Base-by-base conservation (phyloP, 1,140 invertebrate species). In the Heliconius hewitsoni region DNA sequence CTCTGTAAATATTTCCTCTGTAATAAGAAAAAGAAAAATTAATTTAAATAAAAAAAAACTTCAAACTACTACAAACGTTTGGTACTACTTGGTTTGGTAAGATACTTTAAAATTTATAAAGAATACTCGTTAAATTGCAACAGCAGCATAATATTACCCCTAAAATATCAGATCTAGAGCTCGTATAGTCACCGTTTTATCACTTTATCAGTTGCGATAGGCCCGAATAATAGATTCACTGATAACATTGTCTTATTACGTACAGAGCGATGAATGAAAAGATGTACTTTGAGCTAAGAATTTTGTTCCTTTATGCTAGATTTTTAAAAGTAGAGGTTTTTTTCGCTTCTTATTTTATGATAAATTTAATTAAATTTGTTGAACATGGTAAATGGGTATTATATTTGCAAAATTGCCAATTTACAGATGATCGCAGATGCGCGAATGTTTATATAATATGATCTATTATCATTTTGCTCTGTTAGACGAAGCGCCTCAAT, bases 181-280 rank as follows among this genome's bases (percentile, higher is more conserved):
- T 37, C 46, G 76, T 23, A 46, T 30, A 80, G 71, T 73, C 60
- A 46, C 39, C 9, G 27, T 78, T 77, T 71, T 82, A 82, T 80
- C 76, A 73, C n/a, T 72, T 81, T 84, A 84, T 84, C 83, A 66
- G 78, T 19, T 13, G 66, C 39, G 75, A 77, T 77, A 76, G 57
- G 75, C 23, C 60, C 82, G 34, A 76, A 79, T 82, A 84, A 84
- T 84, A 77, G 79, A 71, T 76, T 71, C 23, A 34, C 46, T 80
- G 81, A 82, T 82, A 82, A 52, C 66, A 72, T 71, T 82, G 76
- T 80, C 78, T 70, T 52, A 50, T 23, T 70, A 79, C 6, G 71
- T 81, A 23, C 77, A 37, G 73, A 60, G n/a, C 11, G 46, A 73
- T 23, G 74, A 57, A 76, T 71, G 27, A 5, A 66, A 60, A 66